phyloP scores from a whole-genome alignment of 1,140 invertebrate species.

The Solen grandis region DNA sequence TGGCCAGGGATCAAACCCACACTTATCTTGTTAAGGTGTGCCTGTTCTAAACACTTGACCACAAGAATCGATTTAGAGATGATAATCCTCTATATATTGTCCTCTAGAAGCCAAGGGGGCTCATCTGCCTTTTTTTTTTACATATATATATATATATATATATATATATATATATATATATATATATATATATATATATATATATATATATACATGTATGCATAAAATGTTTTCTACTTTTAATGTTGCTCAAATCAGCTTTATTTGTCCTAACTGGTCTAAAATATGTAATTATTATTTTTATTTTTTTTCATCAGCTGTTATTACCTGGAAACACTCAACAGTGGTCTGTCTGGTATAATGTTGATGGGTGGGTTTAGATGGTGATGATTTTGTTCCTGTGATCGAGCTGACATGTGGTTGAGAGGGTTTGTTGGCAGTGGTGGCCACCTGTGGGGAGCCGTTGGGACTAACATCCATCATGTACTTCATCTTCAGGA shows the following conservation, averaged over 20 bases:
- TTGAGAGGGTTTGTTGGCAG: not conserved
- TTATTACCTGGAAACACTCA: conserved; percentile 72
- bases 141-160: too few species aligned
- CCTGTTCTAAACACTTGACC: too few species aligned
- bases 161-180: too few species aligned
- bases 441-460: conserved; percentile 17
- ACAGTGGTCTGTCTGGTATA: conserved; percentile 66
- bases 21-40: too few species aligned
- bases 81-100: too few species aligned
- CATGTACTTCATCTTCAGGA: conserved; percentile 61
- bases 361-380: not conserved
- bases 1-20: too few species aligned
- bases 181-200: too few species aligned
- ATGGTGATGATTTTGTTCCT: not conserved
- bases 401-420: conserved; percentile 9
- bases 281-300: not conserved
- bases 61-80: too few species aligned
- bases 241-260: not conserved
- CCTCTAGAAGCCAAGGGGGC: too few species aligned
- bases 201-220: not conserved
- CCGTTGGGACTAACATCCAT: conserved; percentile 57
- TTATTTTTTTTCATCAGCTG: not conserved
- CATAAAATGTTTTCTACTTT: not conserved
- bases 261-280: not conserved
- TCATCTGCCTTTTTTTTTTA: too few species aligned